Evolutionary conservation across 2,888 invertebrate genomes (phyloP).

Genomic region (Lasioglossum morio): DNA sequence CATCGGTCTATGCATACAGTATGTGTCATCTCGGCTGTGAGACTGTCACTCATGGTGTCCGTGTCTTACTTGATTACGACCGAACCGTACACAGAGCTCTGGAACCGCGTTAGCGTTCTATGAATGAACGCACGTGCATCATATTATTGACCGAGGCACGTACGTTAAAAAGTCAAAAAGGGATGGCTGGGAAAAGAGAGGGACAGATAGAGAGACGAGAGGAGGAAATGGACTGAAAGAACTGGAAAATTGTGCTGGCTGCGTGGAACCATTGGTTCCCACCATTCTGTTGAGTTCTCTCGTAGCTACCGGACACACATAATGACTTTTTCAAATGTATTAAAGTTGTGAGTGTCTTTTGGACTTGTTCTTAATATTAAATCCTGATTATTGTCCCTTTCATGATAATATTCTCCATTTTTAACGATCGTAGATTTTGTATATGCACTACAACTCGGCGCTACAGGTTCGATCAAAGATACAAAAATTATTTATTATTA

Average conservation of each 20-base stretch:
- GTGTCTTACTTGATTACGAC: slow-evolving; percentile 53
- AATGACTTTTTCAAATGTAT: no score
- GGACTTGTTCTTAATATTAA: no score
- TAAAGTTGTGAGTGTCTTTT: no score
- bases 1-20: slow-evolving; percentile 50
- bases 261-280: not conserved
- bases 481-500: no score
- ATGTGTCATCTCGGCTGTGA: slow-evolving; percentile 51
- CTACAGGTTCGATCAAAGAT: no score
- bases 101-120: slow-evolving; percentile 55
- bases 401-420: no score
- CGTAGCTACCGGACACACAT: no score
- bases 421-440: no score
- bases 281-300: not conserved
- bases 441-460: no score
- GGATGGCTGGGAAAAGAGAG: slow-evolving; percentile 27
- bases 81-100: slow-evolving; percentile 40
- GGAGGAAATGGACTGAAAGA: slow-evolving; percentile 25
- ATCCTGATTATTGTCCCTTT: no score
- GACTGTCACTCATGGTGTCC: slow-evolving; percentile 47
- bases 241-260: slow-evolving; percentile 16
- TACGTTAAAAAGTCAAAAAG: slow-evolving; percentile 39
- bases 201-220: slow-evolving; percentile 12
- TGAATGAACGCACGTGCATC: slow-evolving; percentile 57
- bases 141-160: slow-evolving; percentile 50